Conservation (phyloP, 2,113 vertebrate species). For the Merops nubicus region DNA sequence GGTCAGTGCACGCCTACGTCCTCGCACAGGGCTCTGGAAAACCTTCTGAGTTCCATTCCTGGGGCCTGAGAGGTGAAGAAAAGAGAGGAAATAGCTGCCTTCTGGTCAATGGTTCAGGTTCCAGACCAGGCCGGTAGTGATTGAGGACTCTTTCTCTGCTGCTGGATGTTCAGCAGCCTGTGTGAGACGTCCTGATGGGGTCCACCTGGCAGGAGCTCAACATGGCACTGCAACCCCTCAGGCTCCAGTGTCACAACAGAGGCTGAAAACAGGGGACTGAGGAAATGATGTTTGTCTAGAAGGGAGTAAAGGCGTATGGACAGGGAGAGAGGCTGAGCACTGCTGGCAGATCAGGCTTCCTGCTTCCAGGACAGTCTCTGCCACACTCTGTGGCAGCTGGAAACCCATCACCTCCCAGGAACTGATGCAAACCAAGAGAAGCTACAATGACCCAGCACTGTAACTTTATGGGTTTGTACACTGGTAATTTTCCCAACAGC, state of each 20-base stretch:
- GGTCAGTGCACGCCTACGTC: background rate
- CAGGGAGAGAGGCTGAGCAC: background rate
- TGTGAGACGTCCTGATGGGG: background rate
- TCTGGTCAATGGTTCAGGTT: background rate
- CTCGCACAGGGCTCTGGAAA: background rate
- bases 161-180: background rate
- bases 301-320: background rate
- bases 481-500: background rate
- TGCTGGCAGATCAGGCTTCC: background rate
- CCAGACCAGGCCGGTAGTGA: background rate
- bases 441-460: background rate
- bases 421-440: background rate
- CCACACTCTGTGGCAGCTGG: background rate
- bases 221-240: background rate
- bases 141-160: background rate
- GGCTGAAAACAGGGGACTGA: background rate
- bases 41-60: background rate
- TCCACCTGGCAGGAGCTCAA: background rate
- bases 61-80: background rate
- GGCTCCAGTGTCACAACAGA: background rate
- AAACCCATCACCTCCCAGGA: background rate
- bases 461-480: constrained; percentile 5
- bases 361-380: background rate
- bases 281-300: background rate
- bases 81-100: background rate